Conservation (phyloP, 2,113 vertebrate genomes). For the Misgurnus anguillicaudatus region DNA sequence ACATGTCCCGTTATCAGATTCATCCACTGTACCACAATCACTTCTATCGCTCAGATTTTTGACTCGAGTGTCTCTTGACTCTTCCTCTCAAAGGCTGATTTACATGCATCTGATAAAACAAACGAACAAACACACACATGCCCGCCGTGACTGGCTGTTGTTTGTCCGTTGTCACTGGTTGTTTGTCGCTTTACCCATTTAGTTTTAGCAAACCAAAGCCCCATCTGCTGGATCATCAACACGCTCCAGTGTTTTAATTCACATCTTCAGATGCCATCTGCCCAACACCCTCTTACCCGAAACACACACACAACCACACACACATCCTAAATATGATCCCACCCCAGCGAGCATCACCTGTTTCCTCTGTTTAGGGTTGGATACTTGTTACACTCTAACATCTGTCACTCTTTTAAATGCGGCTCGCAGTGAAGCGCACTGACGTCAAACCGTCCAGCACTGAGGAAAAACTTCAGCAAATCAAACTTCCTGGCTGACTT, state of each 20-base stretch:
- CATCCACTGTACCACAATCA: background rate
- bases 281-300: constrained; percentile 21
- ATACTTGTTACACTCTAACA: constrained; percentile 55
- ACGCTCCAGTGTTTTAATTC: constrained; percentile 59
- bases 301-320: constrained; percentile 10
- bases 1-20: background rate
- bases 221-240: constrained; percentile 60
- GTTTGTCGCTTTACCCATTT: constrained; percentile 49
- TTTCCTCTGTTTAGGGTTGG: constrained; percentile 46
- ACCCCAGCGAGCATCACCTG: constrained; percentile 52
- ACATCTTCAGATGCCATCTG: constrained; percentile 60
- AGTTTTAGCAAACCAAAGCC: constrained; percentile 49
- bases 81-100: background rate
- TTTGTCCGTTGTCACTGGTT: constrained; percentile 51
- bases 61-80: constrained; percentile 4
- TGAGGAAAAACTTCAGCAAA: background rate
- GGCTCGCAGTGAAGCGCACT: constrained; percentile 1
- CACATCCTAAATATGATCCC: constrained; percentile 44
- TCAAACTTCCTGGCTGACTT: too few species aligned
- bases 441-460: constrained; percentile 2
- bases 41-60: background rate
- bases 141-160: constrained; percentile 33
- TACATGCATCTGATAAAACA: constrained; percentile 27
- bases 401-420: constrained; percentile 44
- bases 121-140: constrained; percentile 1